Evolutionary conservation across 2,888 invertebrate genomes (phyloP), one percentile per base, ranked within the genome.

Genomic region (Acrobasis suavella): DNA sequence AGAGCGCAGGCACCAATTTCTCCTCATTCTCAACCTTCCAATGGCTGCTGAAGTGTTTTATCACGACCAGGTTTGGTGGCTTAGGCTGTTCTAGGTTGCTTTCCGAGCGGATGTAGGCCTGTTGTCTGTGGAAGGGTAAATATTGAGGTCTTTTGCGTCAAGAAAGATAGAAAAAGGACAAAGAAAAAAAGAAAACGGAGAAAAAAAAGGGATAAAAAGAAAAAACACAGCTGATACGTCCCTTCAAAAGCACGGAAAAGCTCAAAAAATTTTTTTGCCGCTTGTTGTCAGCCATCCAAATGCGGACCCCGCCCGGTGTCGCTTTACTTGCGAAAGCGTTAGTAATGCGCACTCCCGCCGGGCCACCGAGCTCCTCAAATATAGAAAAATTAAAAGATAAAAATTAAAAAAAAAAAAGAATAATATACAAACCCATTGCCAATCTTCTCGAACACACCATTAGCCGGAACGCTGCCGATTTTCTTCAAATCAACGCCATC

Each of bases 361-460:
- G n/a, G n/a, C n/a, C n/a, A n/a, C n/a, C n/a, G n/a, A n/a, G n/a
- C n/a, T n/a, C n/a, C n/a, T n/a, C n/a, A n/a, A n/a, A n/a, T n/a
- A n/a, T n/a, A n/a, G n/a, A 22, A 22, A 2, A 22, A 51, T 17
- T 16, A 17, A 17, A 51, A 17, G 9, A 51, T 51, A 10, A 2
- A 22, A n/a, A n/a, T n/a, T 22, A 22, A 22, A 22, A 22, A 22
- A 22, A 22, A 3, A 22, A 22, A 22, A n/a, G n/a, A n/a, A n/a
- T n/a, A n/a, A n/a, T n/a, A 3, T 22, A 81, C 88, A 84, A 22
- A 91, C 91, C 91, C 91, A 66, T 91, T 92, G 0, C 86, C 87
- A 75, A 92, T 89, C 73, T 90, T 91, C 75, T 91, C 91, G 59
- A 91, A 89, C 0, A 91, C 83, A 0, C 87, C 85, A 60, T 86